Percentiles rank a stretch among this genome's conserved stretches.
These are phyloP conservation scores for Rhinophrynus dorsalis DNA, from an alignment of 2,797 vertebrate genomes.

Conservation along the genomic window DNA sequence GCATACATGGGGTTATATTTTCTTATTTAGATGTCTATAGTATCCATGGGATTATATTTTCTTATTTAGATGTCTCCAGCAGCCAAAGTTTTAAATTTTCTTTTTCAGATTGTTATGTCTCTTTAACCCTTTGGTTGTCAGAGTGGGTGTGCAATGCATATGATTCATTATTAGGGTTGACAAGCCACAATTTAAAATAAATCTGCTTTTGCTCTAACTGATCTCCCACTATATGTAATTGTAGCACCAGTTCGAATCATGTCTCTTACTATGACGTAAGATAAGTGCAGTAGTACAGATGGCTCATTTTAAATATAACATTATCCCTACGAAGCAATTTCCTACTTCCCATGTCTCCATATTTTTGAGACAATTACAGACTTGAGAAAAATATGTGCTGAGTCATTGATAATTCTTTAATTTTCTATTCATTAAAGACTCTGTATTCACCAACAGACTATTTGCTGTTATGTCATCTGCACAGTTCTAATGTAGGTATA, in stretches of 20 bases:
- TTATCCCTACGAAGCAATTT: conserved; percentile 38
- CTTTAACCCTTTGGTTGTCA: no score
- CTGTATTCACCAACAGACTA: conserved; percentile 34
- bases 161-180: no score
- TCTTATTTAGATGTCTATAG: no score
- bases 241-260: not conserved
- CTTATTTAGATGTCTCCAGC: no score
- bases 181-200: no score
- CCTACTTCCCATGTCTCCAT: conserved; percentile 47
- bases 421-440: conserved; percentile 56
- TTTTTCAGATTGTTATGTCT: no score
- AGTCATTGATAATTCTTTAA: conserved; percentile 60
- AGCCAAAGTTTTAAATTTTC: no score
- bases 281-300: not conserved
- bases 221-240: no score
- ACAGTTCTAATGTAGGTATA: conserved; percentile 16
- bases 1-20: no score
- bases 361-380: conserved; percentile 38
- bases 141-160: no score
- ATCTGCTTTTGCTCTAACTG: no score
- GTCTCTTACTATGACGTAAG: not conserved
- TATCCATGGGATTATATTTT: no score
- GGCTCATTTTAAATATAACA: conserved; percentile 33
- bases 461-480: conserved; percentile 29
- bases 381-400: conserved; percentile 52